A percentile compares a stretch with the other conserved stretches of the same genome.
Evolutionary conservation across 2,797 vertebrate species (phyloP).

Genomic region (Antrozous pallidus): DNA sequence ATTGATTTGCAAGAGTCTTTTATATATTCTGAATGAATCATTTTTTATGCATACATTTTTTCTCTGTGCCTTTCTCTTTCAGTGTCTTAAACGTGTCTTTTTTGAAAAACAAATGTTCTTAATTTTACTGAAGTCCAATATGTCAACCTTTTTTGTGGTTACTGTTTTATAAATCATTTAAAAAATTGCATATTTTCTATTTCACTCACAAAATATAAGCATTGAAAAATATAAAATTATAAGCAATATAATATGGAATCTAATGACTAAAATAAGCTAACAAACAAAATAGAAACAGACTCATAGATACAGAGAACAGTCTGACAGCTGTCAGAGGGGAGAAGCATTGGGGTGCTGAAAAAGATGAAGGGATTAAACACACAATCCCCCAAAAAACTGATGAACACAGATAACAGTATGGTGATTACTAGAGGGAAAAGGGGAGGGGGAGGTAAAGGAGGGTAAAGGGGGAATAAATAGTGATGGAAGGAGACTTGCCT

Average conservation of each 20-base stretch:
- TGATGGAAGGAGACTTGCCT: background rate
- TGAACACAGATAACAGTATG: background rate
- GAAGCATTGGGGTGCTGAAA: background rate
- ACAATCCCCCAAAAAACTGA: background rate
- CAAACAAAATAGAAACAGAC: background rate
- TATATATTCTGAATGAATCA: background rate
- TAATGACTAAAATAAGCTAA: too few species aligned
- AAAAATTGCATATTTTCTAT: background rate
- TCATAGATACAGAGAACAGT: background rate
- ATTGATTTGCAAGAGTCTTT: conserved; percentile 1
- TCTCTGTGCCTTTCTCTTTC: background rate
- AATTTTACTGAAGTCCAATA: conserved; percentile 13
- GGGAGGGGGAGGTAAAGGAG: background rate
- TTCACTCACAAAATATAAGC: background rate
- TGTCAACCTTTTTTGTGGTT: background rate
- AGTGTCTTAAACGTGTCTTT: conserved; percentile 16
- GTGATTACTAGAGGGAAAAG: background rate
- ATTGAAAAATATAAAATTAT: background rate
- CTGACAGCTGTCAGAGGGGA: background rate
- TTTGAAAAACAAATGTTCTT: background rate
- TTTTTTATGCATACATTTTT: background rate
- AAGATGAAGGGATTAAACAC: background rate
- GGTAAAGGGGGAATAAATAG: background rate
- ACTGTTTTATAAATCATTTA: background rate
- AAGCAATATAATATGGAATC: background rate